A percentile compares a stretch with the other conserved stretches of the same genome.
phyloP scores from a whole-genome alignment of 2,888 invertebrate species.

The Salticus scenicus region DNA sequence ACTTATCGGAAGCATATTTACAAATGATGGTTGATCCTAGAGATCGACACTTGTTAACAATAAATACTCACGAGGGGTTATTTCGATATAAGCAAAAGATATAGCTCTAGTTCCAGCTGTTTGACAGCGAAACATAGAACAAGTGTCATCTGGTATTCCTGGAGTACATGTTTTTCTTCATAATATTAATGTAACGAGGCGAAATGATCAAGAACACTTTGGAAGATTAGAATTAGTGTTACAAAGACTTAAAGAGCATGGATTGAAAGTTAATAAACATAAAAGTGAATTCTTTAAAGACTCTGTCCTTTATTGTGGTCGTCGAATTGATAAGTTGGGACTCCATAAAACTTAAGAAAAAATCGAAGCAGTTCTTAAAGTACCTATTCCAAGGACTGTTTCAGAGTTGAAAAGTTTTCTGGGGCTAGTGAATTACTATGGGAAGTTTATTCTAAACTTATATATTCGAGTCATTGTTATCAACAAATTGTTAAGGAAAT shows the following conservation, averaged over 20 bases:
- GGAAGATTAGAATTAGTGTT: conserved; percentile 30
- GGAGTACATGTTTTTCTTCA: conserved; percentile 33
- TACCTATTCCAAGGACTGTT: conserved; percentile 45
- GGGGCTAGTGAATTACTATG: conserved; percentile 44
- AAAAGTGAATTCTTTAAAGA: conserved; percentile 34
- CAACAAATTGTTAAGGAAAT: conserved; percentile 41
- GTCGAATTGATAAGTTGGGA: conserved; percentile 41
- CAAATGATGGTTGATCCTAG: no score
- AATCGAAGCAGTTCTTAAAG: conserved; percentile 42
- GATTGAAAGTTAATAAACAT: conserved; percentile 23
- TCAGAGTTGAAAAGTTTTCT: conserved; percentile 47
- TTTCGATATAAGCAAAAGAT: no score
- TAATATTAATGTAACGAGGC: conserved; percentile 26
- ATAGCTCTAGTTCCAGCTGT: conserved; percentile 34
- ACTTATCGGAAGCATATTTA: no score
- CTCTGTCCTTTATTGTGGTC: conserved; percentile 37
- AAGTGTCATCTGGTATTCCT: no score
- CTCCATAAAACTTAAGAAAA: conserved; percentile 47
- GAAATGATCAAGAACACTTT: conserved; percentile 38
- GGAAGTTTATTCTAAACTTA: conserved; percentile 47
- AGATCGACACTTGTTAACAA: no score
- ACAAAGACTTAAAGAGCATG: conserved; percentile 19
- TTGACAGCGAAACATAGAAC: neutral
- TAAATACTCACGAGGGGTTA: no score
- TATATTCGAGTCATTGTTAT: conserved; percentile 38